A percentile compares a stretch with the other conserved stretches of the same genome.
Conservation (phyloP, 2,113 vertebrate species). For the Pachycephala philippinensis region DNA sequence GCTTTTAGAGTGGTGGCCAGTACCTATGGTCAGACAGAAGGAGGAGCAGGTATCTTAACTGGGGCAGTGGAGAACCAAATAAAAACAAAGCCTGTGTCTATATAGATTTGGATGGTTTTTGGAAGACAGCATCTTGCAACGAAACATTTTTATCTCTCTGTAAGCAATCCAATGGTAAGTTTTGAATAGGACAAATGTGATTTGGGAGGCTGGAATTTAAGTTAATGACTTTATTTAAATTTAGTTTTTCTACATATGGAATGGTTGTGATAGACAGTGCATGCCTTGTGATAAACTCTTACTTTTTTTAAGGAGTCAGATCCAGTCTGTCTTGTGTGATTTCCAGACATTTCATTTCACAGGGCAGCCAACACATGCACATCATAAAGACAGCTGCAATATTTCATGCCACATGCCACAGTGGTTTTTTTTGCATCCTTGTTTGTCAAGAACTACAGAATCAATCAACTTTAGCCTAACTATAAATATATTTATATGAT, state of each 20-base stretch:
- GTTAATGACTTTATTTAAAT: not conserved
- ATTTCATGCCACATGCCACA: not conserved
- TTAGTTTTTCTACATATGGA: not conserved
- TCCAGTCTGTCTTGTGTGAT: not conserved
- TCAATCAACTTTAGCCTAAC: not conserved
- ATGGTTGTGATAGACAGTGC: not conserved
- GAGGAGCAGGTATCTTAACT: slow-evolving; percentile 76
- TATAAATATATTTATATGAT: not conserved
- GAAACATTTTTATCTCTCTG: slow-evolving; percentile 78
- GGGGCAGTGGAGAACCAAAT: slow-evolving; percentile 81
- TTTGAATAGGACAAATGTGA: not conserved
- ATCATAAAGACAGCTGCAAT: not conserved
- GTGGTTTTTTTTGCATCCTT: not conserved
- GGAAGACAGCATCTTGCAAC: slow-evolving; percentile 82
- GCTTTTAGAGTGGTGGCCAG: slow-evolving; percentile 70
- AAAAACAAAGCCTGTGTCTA: slow-evolving; percentile 83
- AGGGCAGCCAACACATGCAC: not conserved
- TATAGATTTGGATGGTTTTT: slow-evolving; percentile 78
- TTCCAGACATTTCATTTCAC: not conserved
- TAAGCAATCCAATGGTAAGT: slow-evolving; percentile 81
- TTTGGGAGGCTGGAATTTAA: not conserved
- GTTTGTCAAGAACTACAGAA: not conserved
- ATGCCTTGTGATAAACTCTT: not conserved
- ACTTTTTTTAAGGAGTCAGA: not conserved
- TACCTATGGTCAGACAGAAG: slow-evolving; percentile 84